phyloP scores from a whole-genome alignment of 30 jellyfish, hydroid and myxozoan genomes.

The Rhopilema esculentum region DNA sequence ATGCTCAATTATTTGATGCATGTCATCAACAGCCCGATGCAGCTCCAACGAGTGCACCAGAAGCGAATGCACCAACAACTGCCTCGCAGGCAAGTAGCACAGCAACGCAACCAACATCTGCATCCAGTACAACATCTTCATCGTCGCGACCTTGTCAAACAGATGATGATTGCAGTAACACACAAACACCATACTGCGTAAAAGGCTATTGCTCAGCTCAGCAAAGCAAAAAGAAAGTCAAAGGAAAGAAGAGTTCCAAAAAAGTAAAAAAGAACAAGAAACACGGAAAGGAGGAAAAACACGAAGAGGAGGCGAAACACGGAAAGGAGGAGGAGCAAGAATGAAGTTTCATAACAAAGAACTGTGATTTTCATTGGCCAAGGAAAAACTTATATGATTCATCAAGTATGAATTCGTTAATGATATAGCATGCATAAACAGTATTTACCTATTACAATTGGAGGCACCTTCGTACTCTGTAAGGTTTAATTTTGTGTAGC shows the following conservation, averaged over 20 bases:
- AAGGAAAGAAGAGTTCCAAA: background rate
- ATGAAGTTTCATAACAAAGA: background rate
- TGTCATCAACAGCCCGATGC: background rate
- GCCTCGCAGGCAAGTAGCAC: conserved; percentile 2
- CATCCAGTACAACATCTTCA: conserved; percentile 15
- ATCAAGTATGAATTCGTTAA: no score
- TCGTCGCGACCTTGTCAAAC: conserved; percentile 2
- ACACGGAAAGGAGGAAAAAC: conserved; percentile 3
- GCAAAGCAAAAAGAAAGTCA: conserved; percentile 7
- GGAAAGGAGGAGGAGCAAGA: background rate
- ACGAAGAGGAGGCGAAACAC: conserved; percentile 5
- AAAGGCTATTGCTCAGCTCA: conserved; percentile 30
- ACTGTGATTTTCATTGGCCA: background rate
- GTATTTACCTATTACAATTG: no score
- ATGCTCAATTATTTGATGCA: no score
- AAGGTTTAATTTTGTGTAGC: no score
- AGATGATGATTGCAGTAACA: conserved; percentile 25
- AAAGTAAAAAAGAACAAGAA: conserved; percentile 7
- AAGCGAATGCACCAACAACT: background rate
- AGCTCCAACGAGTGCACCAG: conserved; percentile 31
- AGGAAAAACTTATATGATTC: no score
- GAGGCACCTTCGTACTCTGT: background rate
- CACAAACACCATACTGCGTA: conserved; percentile 39
- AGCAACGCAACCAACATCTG: conserved; percentile 9
- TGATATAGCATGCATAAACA: no score